Base-by-base conservation (phyloP, 2,797 vertebrate species). In the Nannoperca australis region DNA sequence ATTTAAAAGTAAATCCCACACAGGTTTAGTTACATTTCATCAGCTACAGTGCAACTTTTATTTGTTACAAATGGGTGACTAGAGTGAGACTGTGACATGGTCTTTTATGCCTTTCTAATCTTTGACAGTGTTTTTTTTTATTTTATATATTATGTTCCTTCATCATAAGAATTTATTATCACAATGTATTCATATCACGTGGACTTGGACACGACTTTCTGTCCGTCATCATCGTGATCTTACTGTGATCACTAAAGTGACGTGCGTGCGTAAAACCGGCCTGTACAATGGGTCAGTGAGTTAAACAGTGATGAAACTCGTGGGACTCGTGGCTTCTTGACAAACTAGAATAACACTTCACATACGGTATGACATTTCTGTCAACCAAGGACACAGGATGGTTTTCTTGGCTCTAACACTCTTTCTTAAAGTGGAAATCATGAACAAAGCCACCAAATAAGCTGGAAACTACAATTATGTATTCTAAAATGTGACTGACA, bases 31-130 rank as follows among this genome's bases (percentile, higher is more conserved):
- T 90, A 84, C 73, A 91, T 90, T 78, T 88, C 84, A 87, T 89
- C 92, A 79, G 78, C 90, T 78, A 81, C 92, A 93, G 92, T 94
- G 91, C 93, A 94, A 91, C 93, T 69, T 74, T 93, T 81, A 38
- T 66, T 49, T 86, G 80, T 92, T 93, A 83, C 90, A 66, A 86
- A 60, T 92, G 93, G 80, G 85, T 75, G 77, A 90, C 87, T 79
- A 91, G 47, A 73, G 44, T 17, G 44, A 65, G 63, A 73, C 64
- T 42, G 71, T 50, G 58, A 56, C 54, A 20, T 89, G 77, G 72
- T 93, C 89, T 91, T 69, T 92, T 90, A 84, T 85, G 91, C 75
- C 55, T 83, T 90, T 85, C 78, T 91, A 73, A 81, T 89, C 47
- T 75, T 59, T 67, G 85, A 55, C 59, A 62, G 90, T 51, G 90